Conservation (phyloP, 2,797 vertebrate species). For the Florisuga fusca region DNA sequence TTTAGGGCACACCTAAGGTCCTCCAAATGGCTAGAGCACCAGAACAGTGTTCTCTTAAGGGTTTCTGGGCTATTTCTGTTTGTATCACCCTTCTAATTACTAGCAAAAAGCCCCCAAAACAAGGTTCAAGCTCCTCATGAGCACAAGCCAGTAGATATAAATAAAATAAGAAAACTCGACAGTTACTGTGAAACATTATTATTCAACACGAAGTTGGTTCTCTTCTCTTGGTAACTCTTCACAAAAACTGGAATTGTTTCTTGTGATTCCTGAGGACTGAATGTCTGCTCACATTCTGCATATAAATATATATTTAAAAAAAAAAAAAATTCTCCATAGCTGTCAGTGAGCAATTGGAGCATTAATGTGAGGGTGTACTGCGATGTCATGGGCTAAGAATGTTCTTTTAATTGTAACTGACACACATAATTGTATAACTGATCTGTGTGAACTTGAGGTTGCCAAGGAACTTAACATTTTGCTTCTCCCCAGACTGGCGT, state of each 20-base stretch:
- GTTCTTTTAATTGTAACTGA: constrained; percentile 82
- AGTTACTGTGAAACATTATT: constrained; percentile 50
- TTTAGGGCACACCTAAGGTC: not conserved
- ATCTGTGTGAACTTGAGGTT: constrained; percentile 77
- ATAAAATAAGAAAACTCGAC: constrained; percentile 38
- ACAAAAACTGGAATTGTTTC: constrained; percentile 46
- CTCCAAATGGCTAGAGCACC: not conserved
- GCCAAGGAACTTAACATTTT: constrained; percentile 79
- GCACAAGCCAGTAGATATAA: not conserved
- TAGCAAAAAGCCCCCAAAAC: not conserved
- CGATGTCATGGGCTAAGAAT: constrained; percentile 78
- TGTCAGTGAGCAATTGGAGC: constrained; percentile 55
- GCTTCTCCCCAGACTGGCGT: constrained; percentile 79
- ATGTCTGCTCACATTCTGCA: constrained; percentile 46
- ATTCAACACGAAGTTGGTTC: constrained; percentile 22
- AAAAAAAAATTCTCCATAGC: constrained; percentile 35
- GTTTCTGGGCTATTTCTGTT: constrained; percentile 23
- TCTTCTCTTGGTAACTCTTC: constrained; percentile 33
- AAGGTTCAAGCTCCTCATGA: constrained; percentile 47
- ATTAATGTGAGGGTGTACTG: constrained; percentile 59
- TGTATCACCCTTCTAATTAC: constrained; percentile 28
- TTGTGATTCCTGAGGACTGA: constrained; percentile 16
- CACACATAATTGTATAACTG: constrained; percentile 80
- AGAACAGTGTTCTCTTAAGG: not conserved
- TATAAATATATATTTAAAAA: not conserved